Conservation (phyloP, 2,113 vertebrate species). For the Sakesphorus luctuosus region DNA sequence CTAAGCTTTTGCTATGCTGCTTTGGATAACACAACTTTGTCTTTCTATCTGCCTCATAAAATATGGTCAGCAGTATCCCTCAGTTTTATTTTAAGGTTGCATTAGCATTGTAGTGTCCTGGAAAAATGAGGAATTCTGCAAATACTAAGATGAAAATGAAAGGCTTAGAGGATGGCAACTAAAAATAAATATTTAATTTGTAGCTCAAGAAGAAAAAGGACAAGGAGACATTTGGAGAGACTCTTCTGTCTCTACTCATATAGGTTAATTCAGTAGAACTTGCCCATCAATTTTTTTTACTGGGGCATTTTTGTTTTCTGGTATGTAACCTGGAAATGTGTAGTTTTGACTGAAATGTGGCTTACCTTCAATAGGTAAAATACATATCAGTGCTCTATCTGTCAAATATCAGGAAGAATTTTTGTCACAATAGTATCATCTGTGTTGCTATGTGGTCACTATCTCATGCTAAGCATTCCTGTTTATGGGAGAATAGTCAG, state of each 20-base stretch:
- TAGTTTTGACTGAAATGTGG: not conserved
- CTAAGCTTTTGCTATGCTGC: not conserved
- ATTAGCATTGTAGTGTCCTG: not conserved
- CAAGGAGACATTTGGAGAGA: not conserved
- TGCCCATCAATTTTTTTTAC: not conserved
- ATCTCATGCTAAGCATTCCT: not conserved
- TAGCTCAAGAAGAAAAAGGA: not conserved
- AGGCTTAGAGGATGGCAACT: not conserved
- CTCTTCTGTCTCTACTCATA: not conserved
- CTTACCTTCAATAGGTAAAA: not conserved
- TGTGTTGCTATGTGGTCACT: not conserved
- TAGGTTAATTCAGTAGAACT: not conserved
- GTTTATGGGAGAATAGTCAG: not conserved
- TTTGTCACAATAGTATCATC: not conserved
- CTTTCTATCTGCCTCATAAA: not conserved
- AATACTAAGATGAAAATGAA: not conserved
- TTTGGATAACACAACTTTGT: not conserved
- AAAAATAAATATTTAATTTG: not conserved
- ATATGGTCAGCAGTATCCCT: not conserved
- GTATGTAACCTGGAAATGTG: not conserved
- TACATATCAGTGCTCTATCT: not conserved
- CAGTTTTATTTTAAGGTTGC: not conserved
- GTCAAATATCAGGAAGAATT: not conserved
- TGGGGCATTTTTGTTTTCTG: not conserved
- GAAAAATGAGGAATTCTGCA: not conserved